These are phyloP conservation scores for Clarias batrachus DNA, from an alignment of 2,113 vertebrate species.

Conservation along the genomic window DNA sequence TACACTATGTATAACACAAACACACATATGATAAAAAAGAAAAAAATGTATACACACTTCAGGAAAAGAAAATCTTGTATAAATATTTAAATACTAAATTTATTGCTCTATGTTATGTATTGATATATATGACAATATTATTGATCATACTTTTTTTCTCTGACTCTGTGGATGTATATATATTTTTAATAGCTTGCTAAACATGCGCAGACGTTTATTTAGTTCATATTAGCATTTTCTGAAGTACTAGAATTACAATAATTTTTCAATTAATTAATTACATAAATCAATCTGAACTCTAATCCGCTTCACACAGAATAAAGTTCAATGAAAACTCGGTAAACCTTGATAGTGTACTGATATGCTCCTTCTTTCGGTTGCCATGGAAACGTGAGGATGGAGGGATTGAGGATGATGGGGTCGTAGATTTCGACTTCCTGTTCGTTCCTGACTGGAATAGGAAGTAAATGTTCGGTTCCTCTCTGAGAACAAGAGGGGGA, in stretches of 20 bases:
- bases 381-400: slow-evolving; percentile 94
- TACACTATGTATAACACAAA: too few relatives aligned
- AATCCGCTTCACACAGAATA: too few relatives aligned
- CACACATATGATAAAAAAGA: too few relatives aligned
- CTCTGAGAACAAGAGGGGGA: slow-evolving; percentile 67
- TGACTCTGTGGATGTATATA: too few relatives aligned
- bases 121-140: too few relatives aligned
- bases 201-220: background rate
- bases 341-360: slow-evolving; percentile 86
- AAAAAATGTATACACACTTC: too few relatives aligned
- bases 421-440: slow-evolving; percentile 92
- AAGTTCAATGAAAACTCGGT: background rate
- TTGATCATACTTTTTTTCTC: too few relatives aligned
- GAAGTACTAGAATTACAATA: background rate
- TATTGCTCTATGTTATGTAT: too few relatives aligned
- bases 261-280: too few relatives aligned
- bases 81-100: too few relatives aligned
- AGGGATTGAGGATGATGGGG: slow-evolving; percentile 85
- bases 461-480: slow-evolving; percentile 76
- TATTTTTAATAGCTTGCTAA: background rate
- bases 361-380: slow-evolving; percentile 88
- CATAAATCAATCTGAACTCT: too few relatives aligned
- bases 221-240: background rate
- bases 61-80: too few relatives aligned
- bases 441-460: slow-evolving; percentile 82